Evolutionary conservation across 2,888 invertebrate genomes (phyloP).

Genomic region (Drosophila limbata): DNA sequence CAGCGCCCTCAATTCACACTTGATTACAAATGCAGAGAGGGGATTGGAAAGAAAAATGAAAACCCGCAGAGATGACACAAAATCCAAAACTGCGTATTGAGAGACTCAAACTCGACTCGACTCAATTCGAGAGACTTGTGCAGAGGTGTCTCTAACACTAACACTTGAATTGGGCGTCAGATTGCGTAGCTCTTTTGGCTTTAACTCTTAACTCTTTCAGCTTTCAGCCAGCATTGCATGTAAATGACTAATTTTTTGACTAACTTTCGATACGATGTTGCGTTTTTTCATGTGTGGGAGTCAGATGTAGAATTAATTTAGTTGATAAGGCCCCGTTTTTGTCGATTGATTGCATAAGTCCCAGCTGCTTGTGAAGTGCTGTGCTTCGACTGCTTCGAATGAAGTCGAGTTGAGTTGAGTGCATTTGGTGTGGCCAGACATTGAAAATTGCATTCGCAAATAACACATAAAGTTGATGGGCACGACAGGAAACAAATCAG

Average conservation of each 20-base stretch:
- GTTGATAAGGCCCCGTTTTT: slow-evolving; percentile 63
- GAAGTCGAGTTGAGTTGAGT: slow-evolving; percentile 27
- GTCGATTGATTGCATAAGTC: slow-evolving; percentile 59
- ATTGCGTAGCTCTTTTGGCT: slow-evolving; percentile 47
- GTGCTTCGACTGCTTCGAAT: neutral
- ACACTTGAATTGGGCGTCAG: slow-evolving; percentile 56
- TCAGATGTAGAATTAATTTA: slow-evolving; percentile 78
- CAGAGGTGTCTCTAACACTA: slow-evolving; percentile 28
- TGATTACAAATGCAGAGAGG: slow-evolving; percentile 69
- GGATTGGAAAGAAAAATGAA: slow-evolving; percentile 36
- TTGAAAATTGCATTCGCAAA: slow-evolving; percentile 58
- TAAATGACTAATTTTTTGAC: slow-evolving; percentile 78
- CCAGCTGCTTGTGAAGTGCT: slow-evolving; percentile 14
- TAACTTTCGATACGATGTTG: slow-evolving; percentile 64
- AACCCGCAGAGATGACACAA: slow-evolving; percentile 78
- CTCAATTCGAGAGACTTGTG: slow-evolving; percentile 11
- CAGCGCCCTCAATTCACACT: slow-evolving; percentile 84
- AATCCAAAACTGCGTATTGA: slow-evolving; percentile 56
- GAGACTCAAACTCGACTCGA: slow-evolving; percentile 1
- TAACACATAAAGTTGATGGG: slow-evolving; percentile 67
- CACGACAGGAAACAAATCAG: slow-evolving; percentile 83
- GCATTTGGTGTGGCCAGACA: slow-evolving; percentile 52
- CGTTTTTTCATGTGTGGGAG: slow-evolving; percentile 35
- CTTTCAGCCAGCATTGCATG: slow-evolving; percentile 49
- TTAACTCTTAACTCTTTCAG: slow-evolving; percentile 11